Evolutionary conservation across 2,113 vertebrate genomes (phyloP).

Genomic region (Lampris incognitus): DNA sequence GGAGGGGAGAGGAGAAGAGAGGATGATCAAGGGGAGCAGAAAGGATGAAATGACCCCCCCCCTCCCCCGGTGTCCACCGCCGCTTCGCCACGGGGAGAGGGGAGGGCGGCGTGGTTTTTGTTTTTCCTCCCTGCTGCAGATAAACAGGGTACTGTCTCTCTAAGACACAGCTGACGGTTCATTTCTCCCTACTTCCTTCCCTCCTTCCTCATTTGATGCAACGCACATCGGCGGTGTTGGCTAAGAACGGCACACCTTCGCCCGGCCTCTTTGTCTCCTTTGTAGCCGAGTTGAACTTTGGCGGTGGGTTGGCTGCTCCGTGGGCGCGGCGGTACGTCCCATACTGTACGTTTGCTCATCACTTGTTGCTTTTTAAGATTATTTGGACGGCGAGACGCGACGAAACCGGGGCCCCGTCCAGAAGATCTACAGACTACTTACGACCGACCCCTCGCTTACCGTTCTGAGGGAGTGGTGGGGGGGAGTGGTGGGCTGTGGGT

Average conservation of each 20-base stretch:
- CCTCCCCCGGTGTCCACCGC: slow-evolving; percentile 6
- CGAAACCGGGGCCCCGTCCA: slow-evolving; percentile 36
- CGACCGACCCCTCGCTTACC: slow-evolving; percentile 54
- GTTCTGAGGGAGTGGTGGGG: slow-evolving; percentile 25
- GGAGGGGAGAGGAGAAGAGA: slow-evolving; percentile 62
- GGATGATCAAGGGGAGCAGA: slow-evolving; percentile 45
- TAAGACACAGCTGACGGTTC: slow-evolving; percentile 43
- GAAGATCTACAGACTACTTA: slow-evolving; percentile 42
- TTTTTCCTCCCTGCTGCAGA: slow-evolving; percentile 63
- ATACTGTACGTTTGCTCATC: neutral
- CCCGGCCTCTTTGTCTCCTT: slow-evolving; percentile 28
- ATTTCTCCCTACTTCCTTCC: slow-evolving; percentile 49
- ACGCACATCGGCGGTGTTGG: slow-evolving; percentile 43
- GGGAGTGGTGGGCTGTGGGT: slow-evolving; percentile 6
- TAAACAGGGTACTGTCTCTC: slow-evolving; percentile 82
- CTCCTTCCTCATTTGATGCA: slow-evolving; percentile 49
- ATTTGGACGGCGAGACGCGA: neutral
- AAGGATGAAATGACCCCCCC: slow-evolving; percentile 37
- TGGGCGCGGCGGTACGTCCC: neutral
- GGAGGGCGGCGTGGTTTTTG: slow-evolving; percentile 40
- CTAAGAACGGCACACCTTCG: slow-evolving; percentile 28
- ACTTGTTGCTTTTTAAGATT: slow-evolving; percentile 13
- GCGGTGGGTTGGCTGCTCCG: slow-evolving; percentile 31
- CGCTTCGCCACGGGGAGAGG: slow-evolving; percentile 20
- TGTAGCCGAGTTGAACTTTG: slow-evolving; percentile 36